Evolutionary conservation across 2,797 vertebrate species (phyloP).

Genomic region (Sphenodon punctatus): DNA sequence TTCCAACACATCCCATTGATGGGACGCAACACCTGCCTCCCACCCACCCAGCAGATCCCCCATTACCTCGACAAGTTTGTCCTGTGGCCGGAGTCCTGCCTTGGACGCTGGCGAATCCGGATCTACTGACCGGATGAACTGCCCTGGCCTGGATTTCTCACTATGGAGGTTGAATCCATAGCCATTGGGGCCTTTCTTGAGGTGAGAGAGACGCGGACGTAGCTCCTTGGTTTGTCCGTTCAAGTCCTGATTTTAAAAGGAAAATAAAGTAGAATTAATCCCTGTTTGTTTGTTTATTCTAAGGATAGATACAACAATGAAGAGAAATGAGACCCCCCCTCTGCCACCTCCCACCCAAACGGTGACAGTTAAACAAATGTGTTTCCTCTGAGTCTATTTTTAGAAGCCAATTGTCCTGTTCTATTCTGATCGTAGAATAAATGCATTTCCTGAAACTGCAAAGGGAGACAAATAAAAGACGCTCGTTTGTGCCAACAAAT

Average conservation of each 20-base stretch:
- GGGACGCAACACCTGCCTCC: too few relatives aligned
- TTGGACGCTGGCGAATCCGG: conserved; percentile 82
- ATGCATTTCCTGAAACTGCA: not conserved
- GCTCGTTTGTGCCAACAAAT: rapidly evolving
- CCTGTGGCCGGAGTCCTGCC: conserved; percentile 85
- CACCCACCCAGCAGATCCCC: not conserved
- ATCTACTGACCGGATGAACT: conserved; percentile 92
- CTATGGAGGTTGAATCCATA: conserved; percentile 97
- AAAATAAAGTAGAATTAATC: not conserved
- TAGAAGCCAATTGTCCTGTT: conserved; percentile 42
- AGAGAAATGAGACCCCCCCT: not conserved
- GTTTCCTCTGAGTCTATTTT: conserved; percentile 69
- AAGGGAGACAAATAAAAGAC: conserved; percentile 13
- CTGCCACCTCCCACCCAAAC: not conserved
- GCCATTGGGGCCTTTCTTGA: conserved; percentile 83
- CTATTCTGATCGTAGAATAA: too few relatives aligned
- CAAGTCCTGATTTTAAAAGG: conserved; percentile 59
- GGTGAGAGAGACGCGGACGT: conserved; percentile 87
- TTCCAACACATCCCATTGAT: too few relatives aligned
- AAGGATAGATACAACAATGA: not conserved
- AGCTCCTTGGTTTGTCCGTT: conserved; percentile 71
- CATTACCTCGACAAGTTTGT: conserved; percentile 88
- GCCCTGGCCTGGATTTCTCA: conserved; percentile 84
- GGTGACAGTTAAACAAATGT: conserved; percentile 44
- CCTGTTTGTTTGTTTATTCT: not conserved